Percentiles rank a stretch among this genome's conserved stretches.
These are phyloP conservation scores for Uria aalge DNA, from an alignment of 2,113 vertebrate genomes.

Conservation along the genomic window DNA sequence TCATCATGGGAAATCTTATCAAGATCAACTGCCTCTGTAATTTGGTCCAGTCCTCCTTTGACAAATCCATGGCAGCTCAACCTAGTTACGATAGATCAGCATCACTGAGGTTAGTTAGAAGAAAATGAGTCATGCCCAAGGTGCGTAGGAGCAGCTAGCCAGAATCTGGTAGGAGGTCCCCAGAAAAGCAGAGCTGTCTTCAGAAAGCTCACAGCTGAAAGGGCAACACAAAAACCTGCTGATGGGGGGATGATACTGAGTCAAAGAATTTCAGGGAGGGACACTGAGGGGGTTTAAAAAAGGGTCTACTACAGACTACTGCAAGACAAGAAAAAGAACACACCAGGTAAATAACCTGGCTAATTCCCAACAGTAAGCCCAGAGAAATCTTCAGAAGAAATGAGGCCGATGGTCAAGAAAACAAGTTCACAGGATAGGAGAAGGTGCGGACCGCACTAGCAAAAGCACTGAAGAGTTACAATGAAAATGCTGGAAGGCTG, in stretches of 20 bases:
- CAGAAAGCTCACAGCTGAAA: neutral
- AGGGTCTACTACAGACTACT: neutral
- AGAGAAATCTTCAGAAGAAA: neutral
- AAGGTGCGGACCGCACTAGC: neutral
- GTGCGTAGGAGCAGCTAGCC: neutral
- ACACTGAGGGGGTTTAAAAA: neutral
- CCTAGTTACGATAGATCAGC: neutral
- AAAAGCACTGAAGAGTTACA: neutral
- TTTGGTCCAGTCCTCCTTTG: neutral
- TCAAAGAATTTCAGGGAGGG: neutral
- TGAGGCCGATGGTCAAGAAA: neutral
- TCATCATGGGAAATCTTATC: neutral
- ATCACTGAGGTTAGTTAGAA: neutral
- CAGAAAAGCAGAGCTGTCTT: slow-evolving; percentile 14
- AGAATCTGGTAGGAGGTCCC: neutral
- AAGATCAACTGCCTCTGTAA: neutral
- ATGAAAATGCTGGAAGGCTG: neutral
- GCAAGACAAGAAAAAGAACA: neutral
- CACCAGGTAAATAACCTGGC: neutral
- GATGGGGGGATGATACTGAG: neutral
- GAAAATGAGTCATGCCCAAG: slow-evolving; percentile 30
- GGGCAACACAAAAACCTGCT: neutral
- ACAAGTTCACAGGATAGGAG: neutral
- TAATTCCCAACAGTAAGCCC: neutral
- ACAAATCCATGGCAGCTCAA: neutral